phyloP scores from a whole-genome alignment of 1,140 invertebrate species.

The Dinothrombium tinctorium region DNA sequence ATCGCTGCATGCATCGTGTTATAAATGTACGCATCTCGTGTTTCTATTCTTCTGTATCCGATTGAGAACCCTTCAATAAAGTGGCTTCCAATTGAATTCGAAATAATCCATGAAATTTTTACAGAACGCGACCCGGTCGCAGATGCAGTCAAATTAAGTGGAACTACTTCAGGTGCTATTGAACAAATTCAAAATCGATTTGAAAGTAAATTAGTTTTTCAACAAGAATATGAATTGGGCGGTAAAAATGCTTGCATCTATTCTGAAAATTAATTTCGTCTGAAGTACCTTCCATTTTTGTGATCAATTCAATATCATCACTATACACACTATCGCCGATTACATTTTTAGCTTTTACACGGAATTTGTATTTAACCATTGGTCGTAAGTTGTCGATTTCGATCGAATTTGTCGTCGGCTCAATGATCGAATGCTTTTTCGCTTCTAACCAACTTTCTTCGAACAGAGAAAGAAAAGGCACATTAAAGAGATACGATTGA shows the following conservation, averaged over 20 bases:
- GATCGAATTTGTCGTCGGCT: conserved; percentile 6
- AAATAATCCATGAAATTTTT: conserved; percentile 13
- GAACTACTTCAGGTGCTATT: conserved; percentile 15
- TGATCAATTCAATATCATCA: conserved; percentile 69
- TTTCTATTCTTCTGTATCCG: conserved; percentile 26
- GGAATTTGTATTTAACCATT: conserved; percentile 68
- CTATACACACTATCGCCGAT: conserved; percentile 73
- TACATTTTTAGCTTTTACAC: conserved; percentile 79
- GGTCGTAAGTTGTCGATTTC: conserved; percentile 34
- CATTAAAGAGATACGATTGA: too few relatives aligned
- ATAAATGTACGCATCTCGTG: conserved; percentile 11
- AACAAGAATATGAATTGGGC: background rate
- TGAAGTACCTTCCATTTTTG: conserved; percentile 53
- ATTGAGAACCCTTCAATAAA: conserved; percentile 33
- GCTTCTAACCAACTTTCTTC: background rate
- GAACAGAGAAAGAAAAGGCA: background rate
- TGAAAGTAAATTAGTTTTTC: too few relatives aligned
- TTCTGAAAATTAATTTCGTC: background rate
- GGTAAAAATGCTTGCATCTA: background rate
- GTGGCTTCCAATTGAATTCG: background rate
- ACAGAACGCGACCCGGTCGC: conserved; percentile 14
- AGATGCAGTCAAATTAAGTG: conserved; percentile 12
- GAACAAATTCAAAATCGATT: background rate
- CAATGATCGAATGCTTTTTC: background rate
- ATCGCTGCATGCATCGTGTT: conserved; percentile 1